Conservation (phyloP, 2,113 vertebrate genomes). For the Onychorhynchus coronatus region DNA sequence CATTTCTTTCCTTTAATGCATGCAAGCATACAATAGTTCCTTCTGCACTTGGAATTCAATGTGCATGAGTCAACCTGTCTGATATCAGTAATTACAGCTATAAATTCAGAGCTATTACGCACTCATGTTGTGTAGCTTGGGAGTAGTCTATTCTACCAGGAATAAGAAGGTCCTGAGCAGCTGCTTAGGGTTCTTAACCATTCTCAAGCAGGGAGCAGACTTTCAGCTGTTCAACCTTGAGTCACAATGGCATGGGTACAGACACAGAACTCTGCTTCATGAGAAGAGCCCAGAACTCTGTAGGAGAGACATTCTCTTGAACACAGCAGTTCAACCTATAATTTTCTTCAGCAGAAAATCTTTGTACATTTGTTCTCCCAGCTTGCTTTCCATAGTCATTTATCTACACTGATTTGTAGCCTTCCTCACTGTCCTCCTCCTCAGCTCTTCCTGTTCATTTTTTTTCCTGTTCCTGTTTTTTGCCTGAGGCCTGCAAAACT, state of each 20-base stretch:
- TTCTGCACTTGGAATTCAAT: not conserved
- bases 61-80: not conserved
- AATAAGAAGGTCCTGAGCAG: not conserved
- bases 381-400: not conserved
- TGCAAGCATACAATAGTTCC: not conserved
- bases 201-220: fast-evolving
- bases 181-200: not conserved
- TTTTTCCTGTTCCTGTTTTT: not conserved
- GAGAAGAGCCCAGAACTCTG: not conserved
- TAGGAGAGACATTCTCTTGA: not conserved
- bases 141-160: not conserved
- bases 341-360: not conserved
- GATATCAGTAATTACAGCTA: not conserved
- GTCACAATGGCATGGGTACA: fast-evolving
- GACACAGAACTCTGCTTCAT: not conserved
- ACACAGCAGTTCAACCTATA: fast-evolving
- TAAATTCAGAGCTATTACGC: constrained; percentile 8
- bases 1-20: not conserved
- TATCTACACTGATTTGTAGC: not conserved
- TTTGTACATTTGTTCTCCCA: not conserved
- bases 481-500: not conserved
- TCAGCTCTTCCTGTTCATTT: not conserved
- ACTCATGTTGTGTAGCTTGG: not conserved
- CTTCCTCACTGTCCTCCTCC: not conserved
- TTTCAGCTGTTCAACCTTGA: not conserved